Evolutionary conservation across 1,140 invertebrate genomes (phyloP).

Genomic region (Portunus trituberculatus): DNA sequence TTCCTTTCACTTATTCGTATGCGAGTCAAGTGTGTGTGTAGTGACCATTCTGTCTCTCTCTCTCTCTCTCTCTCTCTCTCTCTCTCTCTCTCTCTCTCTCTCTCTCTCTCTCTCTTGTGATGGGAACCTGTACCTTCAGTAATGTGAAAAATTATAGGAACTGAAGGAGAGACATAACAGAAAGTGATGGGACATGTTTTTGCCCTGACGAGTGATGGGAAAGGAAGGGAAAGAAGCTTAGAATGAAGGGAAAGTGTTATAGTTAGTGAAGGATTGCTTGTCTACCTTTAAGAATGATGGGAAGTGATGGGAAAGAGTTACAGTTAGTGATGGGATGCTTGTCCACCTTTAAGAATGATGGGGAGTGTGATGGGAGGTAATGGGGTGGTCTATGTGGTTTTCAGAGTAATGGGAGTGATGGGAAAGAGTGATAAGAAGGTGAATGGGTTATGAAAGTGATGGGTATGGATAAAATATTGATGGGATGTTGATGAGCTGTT

Average conservation of each 20-base stretch:
- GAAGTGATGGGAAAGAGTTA: not conserved
- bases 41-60: not conserved
- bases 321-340: not conserved
- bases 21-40: not conserved
- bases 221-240: not conserved
- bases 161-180: too few species aligned
- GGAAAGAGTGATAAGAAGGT: too few species aligned
- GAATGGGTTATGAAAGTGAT: not conserved
- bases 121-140: too few species aligned
- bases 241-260: not conserved
- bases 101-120: slow-evolving; percentile 31
- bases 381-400: too few species aligned
- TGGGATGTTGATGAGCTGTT: too few species aligned
- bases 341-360: not conserved
- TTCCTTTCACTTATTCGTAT: not conserved
- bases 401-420: too few species aligned
- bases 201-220: not conserved
- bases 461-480: not conserved
- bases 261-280: not conserved
- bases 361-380: not conserved
- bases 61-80: slow-evolving; percentile 49
- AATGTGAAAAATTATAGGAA: too few species aligned
- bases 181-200: not conserved
- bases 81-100: slow-evolving; percentile 49
- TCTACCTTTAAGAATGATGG: not conserved